A percentile compares a stretch with the other conserved stretches of the same genome.
phyloP scores from a whole-genome alignment of 1,140 invertebrate genomes.

The Saxidomus purpurata region DNA sequence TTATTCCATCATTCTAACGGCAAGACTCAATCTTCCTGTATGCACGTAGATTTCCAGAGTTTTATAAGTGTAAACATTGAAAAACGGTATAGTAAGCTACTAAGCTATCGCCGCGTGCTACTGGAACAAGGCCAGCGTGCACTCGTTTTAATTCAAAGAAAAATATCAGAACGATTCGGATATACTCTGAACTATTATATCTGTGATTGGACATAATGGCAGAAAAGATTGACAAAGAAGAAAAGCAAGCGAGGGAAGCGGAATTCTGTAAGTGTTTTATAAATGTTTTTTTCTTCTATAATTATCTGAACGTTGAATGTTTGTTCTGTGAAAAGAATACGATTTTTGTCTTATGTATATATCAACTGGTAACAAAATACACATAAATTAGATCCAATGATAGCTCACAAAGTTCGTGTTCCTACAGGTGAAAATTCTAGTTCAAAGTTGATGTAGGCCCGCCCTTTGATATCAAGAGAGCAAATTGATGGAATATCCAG shows the following conservation, averaged over 20 bases:
- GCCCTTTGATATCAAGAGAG: too few relatives aligned
- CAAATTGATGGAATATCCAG: too few relatives aligned
- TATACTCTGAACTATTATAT: not conserved
- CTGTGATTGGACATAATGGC: conserved; percentile 30
- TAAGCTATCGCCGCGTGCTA: not conserved
- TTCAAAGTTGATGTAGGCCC: too few relatives aligned
- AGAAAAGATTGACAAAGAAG: conserved; percentile 25
- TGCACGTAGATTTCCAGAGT: not conserved
- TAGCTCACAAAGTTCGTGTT: too few relatives aligned
- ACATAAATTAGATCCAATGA: too few relatives aligned
- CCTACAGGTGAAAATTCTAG: too few relatives aligned
- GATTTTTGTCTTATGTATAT: too few relatives aligned
- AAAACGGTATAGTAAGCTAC: not conserved
- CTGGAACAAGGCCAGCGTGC: not conserved
- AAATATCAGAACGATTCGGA: not conserved
- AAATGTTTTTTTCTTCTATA: too few relatives aligned
- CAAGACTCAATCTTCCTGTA: not conserved
- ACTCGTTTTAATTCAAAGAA: conserved; percentile 1
- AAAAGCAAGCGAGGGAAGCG: conserved; percentile 42
- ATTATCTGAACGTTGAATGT: too few relatives aligned
- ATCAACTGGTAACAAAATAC: too few relatives aligned
- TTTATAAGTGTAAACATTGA: not conserved
- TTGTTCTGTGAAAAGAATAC: too few relatives aligned
- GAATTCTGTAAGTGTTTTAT: conserved; percentile 58
- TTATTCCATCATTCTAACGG: too few relatives aligned